Percentiles rank a stretch among this genome's conserved stretches.
Evolutionary conservation across 1,140 invertebrate genomes (phyloP).

Genomic region (Drosophila aff.): DNA sequence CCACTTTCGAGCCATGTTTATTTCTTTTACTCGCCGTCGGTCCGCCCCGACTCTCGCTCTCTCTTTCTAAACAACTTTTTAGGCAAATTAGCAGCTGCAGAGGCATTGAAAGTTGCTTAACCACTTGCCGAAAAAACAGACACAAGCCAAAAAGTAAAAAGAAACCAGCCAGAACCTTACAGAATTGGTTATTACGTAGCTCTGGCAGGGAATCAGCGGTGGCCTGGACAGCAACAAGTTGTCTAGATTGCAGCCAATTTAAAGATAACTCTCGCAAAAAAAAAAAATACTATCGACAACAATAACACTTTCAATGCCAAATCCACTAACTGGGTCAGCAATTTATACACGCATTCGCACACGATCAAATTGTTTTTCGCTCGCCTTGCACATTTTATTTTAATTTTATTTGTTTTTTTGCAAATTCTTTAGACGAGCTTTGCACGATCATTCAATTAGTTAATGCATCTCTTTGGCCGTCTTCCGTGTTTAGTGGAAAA

Average conservation of each 20-base stretch:
- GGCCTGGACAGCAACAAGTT: slow-evolving; percentile 34
- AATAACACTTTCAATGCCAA: slow-evolving; percentile 65
- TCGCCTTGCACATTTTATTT: slow-evolving; percentile 21
- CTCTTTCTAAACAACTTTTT: slow-evolving; percentile 75
- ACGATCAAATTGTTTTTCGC: slow-evolving; percentile 18
- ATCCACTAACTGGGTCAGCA: slow-evolving; percentile 54
- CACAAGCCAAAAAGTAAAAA: slow-evolving; percentile 4
- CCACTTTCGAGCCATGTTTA: slow-evolving; percentile 74
- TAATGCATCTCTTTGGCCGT: slow-evolving; percentile 28
- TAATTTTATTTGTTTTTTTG: not conserved
- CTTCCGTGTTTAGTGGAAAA: slow-evolving; percentile 56
- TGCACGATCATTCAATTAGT: slow-evolving; percentile 52
- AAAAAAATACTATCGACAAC: slow-evolving; percentile 41
- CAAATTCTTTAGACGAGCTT: slow-evolving; percentile 26
- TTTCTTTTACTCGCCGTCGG: slow-evolving; percentile 39
- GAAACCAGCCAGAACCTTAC: slow-evolving; percentile 35
- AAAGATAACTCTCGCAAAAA: slow-evolving; percentile 39
- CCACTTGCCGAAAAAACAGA: slow-evolving; percentile 71
- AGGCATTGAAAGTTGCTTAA: slow-evolving; percentile 79
- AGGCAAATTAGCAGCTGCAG: slow-evolving; percentile 78
- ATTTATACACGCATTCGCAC: slow-evolving; percentile 30
- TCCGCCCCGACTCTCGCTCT: slow-evolving; percentile 33
- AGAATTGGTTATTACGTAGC: slow-evolving; percentile 54
- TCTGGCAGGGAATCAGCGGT: slow-evolving; percentile 15
- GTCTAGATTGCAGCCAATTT: slow-evolving; percentile 52